These are phyloP conservation scores for Chloroceryle aenea DNA, from an alignment of 2,113 vertebrate genomes.

Conservation along the genomic window DNA sequence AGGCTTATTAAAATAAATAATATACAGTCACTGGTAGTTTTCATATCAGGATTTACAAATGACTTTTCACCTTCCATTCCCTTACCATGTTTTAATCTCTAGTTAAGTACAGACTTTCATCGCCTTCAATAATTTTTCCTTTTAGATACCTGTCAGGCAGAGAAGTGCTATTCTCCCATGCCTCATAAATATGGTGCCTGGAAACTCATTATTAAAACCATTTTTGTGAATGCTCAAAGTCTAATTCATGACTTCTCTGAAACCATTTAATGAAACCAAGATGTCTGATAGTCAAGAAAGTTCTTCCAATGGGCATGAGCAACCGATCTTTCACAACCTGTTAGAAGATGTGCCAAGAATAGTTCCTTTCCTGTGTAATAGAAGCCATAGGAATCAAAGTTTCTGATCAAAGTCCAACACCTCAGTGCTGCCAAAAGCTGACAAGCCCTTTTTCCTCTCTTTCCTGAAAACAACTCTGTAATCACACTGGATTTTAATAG, in stretches of 20 bases:
- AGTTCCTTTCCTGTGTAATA: slow-evolving; percentile 62
- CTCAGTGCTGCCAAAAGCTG: slow-evolving; percentile 62
- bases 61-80: neutral
- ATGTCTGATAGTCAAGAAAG: slow-evolving; percentile 48
- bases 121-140: neutral
- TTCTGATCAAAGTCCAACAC: slow-evolving; percentile 54
- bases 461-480: slow-evolving; percentile 59
- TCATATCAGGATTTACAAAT: neutral
- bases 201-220: slow-evolving; percentile 12
- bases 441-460: slow-evolving; percentile 23
- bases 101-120: neutral
- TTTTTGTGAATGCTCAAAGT: slow-evolving; percentile 38
- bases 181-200: neutral
- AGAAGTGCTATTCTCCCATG: neutral
- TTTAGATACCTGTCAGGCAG: neutral
- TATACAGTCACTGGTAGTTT: neutral
- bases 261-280: slow-evolving; percentile 59
- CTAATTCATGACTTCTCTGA: slow-evolving; percentile 59
- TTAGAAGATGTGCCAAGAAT: slow-evolving; percentile 63
- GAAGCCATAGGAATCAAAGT: slow-evolving; percentile 62
- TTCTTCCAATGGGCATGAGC: slow-evolving; percentile 61
- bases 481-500: slow-evolving; percentile 58
- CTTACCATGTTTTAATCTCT: neutral
- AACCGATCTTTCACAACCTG: slow-evolving; percentile 52
- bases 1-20: neutral